Evolutionary conservation across 2,888 invertebrate species (phyloP).

Genomic region (Auanema freiburgensis): DNA sequence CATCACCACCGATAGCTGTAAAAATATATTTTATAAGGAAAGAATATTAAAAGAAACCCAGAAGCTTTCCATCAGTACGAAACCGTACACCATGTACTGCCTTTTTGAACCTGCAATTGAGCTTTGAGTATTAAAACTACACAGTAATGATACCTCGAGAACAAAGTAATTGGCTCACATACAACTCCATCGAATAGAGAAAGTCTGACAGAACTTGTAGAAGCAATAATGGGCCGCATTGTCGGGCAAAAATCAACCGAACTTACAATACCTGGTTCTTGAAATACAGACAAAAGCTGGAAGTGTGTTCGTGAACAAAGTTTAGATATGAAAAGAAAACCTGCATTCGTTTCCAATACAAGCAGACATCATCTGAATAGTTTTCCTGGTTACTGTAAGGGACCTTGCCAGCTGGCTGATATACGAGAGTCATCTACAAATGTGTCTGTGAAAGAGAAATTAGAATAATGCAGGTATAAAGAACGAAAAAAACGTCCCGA

Average conservation of each 20-base stretch:
- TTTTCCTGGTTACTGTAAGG: slow-evolving; percentile 24
- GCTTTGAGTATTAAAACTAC: no score
- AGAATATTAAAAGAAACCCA: slow-evolving; percentile 61
- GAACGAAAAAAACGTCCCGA: slow-evolving; percentile 6
- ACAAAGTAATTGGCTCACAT: slow-evolving; percentile 52
- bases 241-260: slow-evolving; percentile 86
- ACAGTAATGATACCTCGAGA: slow-evolving; percentile 40
- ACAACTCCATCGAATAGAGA: slow-evolving; percentile 51
- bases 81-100: slow-evolving; percentile 66
- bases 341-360: slow-evolving; percentile 86
- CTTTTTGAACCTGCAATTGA: slow-evolving; percentile 63
- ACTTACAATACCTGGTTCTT: slow-evolving; percentile 89
- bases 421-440: slow-evolving; percentile 33
- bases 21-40: background rate
- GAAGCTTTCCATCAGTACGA: slow-evolving; percentile 63
- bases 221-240: slow-evolving; percentile 86
- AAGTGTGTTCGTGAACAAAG: slow-evolving; percentile 10
- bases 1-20: slow-evolving; percentile 82
- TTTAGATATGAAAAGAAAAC: slow-evolving; percentile 69
- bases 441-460: background rate
- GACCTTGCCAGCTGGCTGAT: slow-evolving; percentile 36
- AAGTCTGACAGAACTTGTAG: slow-evolving; percentile 77
- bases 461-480: background rate
- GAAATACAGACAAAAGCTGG: slow-evolving; percentile 66
- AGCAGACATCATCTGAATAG: slow-evolving; percentile 71